Conservation (phyloP, 1,140 invertebrate genomes). For the Formica exsecta region DNA sequence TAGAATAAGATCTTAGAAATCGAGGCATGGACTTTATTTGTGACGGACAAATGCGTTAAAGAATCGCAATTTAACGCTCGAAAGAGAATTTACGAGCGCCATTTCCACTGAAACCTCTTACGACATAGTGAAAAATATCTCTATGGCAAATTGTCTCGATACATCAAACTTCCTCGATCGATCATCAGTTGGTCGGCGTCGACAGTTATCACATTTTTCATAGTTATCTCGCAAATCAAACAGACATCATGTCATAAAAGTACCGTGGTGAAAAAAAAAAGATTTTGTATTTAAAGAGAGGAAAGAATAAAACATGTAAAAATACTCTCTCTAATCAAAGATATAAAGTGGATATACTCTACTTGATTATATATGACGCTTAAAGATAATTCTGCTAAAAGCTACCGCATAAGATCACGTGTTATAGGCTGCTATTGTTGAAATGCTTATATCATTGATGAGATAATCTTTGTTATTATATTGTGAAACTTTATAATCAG, state of each 20-base stretch:
- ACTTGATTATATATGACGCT: background rate
- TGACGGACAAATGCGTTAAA: background rate
- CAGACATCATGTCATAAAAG: background rate
- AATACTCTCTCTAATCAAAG: background rate
- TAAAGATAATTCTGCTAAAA: slow-evolving; percentile 3
- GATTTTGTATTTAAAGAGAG: background rate
- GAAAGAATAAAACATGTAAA: background rate
- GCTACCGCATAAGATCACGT: background rate
- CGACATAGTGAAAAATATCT: slow-evolving; percentile 28
- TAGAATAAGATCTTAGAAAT: background rate
- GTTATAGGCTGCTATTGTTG: background rate
- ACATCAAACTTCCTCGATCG: background rate
- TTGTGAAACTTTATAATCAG: slow-evolving; percentile 35
- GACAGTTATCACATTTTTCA: slow-evolving; percentile 7
- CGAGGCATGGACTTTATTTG: background rate
- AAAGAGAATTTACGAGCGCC: slow-evolving; percentile 18
- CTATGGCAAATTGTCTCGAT: slow-evolving; percentile 1
- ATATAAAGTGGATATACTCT: background rate
- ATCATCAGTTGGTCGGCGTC: background rate
- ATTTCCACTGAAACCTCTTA: background rate
- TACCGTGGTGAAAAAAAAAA: too few species aligned
- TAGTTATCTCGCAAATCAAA: background rate
- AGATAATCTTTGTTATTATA: slow-evolving; percentile 48
- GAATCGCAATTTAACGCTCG: slow-evolving; percentile 30
- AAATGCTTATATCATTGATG: slow-evolving; percentile 17